Evolutionary conservation across 2,797 vertebrate species (phyloP), one percentile per base, ranked within the genome.

Genomic region (Geotrypetes seraphini): DNA sequence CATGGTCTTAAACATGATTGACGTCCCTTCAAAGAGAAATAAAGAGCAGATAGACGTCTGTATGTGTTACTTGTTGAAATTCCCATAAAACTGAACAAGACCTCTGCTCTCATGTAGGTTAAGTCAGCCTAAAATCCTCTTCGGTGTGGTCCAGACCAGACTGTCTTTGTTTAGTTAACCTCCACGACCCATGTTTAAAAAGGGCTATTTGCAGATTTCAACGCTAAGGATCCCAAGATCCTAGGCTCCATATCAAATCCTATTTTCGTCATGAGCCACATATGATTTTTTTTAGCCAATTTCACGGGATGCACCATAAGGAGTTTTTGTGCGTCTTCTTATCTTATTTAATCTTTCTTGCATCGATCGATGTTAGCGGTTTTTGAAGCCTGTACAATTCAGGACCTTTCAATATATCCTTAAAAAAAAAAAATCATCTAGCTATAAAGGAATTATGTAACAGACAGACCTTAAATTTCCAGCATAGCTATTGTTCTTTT

Each of bases 81-180:
- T 83, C 75, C 75, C 83, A 76, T 82, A 83, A 88, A 86, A 84
- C 81, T 78, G 75, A 82, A 84, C 80, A 74, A 83, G 83, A 79
- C 77, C n/a, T 78, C 49, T 51, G 45, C 71, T 85, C 75, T 84
- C 78, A 66, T 43, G 79, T 75, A 78, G 78, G 74, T 66, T 75
- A 71, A 80, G 71, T 66, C 76, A 62, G 79, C 78, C 75, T 81
- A 71, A 76, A 75, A 75, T 75, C 77, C 85, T 85, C 83, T 83
- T 76, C 83, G 53, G 88, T 94, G 89, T 91, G 89, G 88, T 91
- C 88, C 83, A 80, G 83, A 75, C 71, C 73, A 87, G 86, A 52
- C 83, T 75, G 83, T 67, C 84, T 89, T 86, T 95, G 88, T 92
- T 94, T 93, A 50, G 79, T 81, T 93, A 91, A 95, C 90, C 91